Conservation (phyloP, 2,797 vertebrate genomes). For the Mormyrops boulengeri region DNA sequence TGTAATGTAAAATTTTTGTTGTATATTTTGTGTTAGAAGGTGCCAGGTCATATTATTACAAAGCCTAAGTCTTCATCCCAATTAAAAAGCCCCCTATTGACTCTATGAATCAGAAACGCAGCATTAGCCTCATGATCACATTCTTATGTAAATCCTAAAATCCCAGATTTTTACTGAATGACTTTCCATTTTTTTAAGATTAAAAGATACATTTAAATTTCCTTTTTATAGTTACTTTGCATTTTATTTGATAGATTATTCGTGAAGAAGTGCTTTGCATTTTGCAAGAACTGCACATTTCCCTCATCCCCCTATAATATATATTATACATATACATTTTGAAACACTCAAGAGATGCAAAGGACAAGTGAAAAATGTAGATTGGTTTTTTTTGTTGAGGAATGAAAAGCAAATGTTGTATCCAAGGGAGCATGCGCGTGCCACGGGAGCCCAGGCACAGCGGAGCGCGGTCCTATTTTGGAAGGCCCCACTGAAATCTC, state of each 20-base stretch:
- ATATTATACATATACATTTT: background rate
- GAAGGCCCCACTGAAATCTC: slow-evolving; percentile 22
- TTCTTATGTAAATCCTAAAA: slow-evolving; percentile 5
- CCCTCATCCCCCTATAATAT: background rate
- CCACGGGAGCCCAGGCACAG: background rate
- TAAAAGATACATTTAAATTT: slow-evolving; percentile 13
- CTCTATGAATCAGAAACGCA: background rate
- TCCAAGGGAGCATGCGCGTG: background rate
- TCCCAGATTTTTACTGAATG: slow-evolving; percentile 10
- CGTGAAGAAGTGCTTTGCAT: slow-evolving; percentile 7
- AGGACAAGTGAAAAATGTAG: background rate
- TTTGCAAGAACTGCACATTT: slow-evolving; percentile 12
- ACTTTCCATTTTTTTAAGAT: slow-evolving; percentile 9
- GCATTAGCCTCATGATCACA: slow-evolving; percentile 2
- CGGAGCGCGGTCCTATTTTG: slow-evolving; percentile 28
- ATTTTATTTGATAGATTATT: slow-evolving; percentile 10
- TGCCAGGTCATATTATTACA: background rate
- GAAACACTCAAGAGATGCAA: background rate
- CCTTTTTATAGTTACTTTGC: slow-evolving; percentile 4
- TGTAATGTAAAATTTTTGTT: background rate
- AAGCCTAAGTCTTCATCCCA: background rate
- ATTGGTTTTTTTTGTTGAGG: background rate
- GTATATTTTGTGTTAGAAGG: background rate
- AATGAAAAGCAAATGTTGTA: background rate
- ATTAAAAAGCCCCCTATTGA: background rate